Conservation (phyloP, 1,140 invertebrate genomes). For the Drosophila pallidifrons region DNA sequence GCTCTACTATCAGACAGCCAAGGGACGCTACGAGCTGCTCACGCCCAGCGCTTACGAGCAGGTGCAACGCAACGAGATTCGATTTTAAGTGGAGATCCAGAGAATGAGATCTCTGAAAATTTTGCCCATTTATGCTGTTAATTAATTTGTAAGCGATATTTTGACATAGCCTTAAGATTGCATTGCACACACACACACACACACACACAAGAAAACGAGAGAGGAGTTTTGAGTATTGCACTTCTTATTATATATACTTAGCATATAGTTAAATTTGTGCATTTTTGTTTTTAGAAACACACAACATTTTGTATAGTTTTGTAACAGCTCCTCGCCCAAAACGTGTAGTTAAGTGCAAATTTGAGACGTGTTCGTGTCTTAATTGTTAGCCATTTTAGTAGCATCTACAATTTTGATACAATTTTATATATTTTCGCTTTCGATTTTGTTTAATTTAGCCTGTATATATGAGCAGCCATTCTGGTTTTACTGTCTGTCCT, state of each 20-base stretch:
- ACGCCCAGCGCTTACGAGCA: conserved; percentile 87
- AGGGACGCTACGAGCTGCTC: conserved; percentile 86
- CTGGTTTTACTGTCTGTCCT: conserved; percentile 21
- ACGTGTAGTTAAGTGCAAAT: conserved; percentile 35
- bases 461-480: conserved; percentile 14
- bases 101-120: too few relatives aligned
- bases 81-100: conserved; percentile 50
- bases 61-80: conserved; percentile 85
- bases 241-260: conserved; percentile 32
- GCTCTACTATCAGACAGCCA: conserved; percentile 88
- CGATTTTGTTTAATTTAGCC: not conserved
- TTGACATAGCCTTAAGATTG: conserved; percentile 25
- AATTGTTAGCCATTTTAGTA: conserved; percentile 31
- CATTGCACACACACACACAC: not conserved
- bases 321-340: conserved; percentile 12
- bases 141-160: conserved; percentile 71
- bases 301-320: conserved; percentile 40
- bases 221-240: conserved; percentile 18
- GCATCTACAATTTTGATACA: conserved; percentile 29
- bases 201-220: not conserved
- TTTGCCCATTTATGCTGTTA: conserved; percentile 69
- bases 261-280: conserved; percentile 41
- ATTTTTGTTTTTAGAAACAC: conserved; percentile 19
- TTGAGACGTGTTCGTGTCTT: not conserved
- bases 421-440: conserved; percentile 11